Evolutionary conservation across 2,888 invertebrate genomes (phyloP).

Genomic region (Lasioglossum leucozonium): DNA sequence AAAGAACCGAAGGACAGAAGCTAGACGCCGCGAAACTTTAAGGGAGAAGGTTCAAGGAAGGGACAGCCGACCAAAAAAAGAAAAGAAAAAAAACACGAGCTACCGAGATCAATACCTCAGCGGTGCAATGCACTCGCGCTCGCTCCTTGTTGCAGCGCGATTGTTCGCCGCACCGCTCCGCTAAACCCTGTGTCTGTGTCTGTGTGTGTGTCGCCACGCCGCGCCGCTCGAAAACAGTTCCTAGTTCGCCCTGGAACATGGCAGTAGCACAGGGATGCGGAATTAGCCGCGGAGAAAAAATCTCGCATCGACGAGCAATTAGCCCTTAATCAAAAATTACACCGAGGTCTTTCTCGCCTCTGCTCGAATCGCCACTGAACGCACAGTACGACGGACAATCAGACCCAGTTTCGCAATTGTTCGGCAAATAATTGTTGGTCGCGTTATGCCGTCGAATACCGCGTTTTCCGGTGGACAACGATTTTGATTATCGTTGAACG

Average conservation of each 20-base stretch:
- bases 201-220: conserved; percentile 4
- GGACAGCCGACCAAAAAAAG: conserved; percentile 78
- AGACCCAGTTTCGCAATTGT: neutral
- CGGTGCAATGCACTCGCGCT: conserved; percentile 54
- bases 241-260: neutral
- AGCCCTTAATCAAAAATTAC: neutral
- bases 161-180: conserved; percentile 31
- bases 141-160: conserved; percentile 38
- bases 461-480: neutral
- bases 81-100: conserved; percentile 79
- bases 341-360: too few relatives aligned
- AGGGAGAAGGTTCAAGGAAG: conserved; percentile 21
- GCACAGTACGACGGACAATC: neutral
- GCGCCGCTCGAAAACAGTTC: conserved; percentile 4
- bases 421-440: neutral
- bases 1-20: neutral
- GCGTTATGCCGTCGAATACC: neutral
- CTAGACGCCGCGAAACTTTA: conserved; percentile 17
- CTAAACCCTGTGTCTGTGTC: conserved; percentile 5
- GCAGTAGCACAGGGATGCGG: neutral
- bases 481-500: neutral
- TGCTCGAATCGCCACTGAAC: neutral
- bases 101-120: conserved; percentile 80
- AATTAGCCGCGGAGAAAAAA: neutral
- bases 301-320: neutral